Base-by-base conservation (phyloP, 2,888 invertebrate genomes). In the Rhagonycha lutea region DNA sequence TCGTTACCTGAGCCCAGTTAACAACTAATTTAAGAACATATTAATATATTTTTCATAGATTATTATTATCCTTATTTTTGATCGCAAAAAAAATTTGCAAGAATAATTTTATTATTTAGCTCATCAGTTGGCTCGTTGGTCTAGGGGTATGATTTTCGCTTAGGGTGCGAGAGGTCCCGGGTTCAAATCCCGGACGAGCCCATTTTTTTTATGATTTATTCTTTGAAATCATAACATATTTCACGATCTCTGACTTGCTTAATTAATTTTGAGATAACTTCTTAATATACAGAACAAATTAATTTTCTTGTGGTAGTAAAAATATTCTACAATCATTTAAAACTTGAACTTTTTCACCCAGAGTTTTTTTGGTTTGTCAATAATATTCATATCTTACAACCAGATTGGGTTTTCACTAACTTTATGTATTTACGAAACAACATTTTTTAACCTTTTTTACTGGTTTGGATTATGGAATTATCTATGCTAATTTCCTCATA, bases 131-230 rank as follows among this genome's bases (percentile, higher is more conserved):
- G 91, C 91, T 91, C 91, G 91, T 91, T 91, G 91, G 91, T 91
- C 91, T 91, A 91, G 91, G 91, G 91, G 91, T 91, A 91, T 91
- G 90, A 91, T 91, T 91, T 90, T 90, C 91, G 91, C 91, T 91
- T 91, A 90, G 91, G 91, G 91, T 91, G 89, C 89, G 89, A 88
- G 89, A 89, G 89, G 89, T 89, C 89, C 89, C 89, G 89, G 89
- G 89, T 89, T 89, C 89, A 89, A 89, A 89, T 89, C 89, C 89
- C 89, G 89, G 89, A 89, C 89, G 90, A 89, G 90, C 89, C 89
- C 89, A 85, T 74, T 24, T 69, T 68, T 73, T 72, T 79, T 75
- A 8, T 7, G n/a, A n/a, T 26, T 26, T 7, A 4, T 26, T 26
- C 26, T 3, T 26, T n/a, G 1, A 5, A 0, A n/a, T 47, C 5